Conservation (phyloP, 2,113 vertebrate species). For the Pelodiscus sinensis region DNA sequence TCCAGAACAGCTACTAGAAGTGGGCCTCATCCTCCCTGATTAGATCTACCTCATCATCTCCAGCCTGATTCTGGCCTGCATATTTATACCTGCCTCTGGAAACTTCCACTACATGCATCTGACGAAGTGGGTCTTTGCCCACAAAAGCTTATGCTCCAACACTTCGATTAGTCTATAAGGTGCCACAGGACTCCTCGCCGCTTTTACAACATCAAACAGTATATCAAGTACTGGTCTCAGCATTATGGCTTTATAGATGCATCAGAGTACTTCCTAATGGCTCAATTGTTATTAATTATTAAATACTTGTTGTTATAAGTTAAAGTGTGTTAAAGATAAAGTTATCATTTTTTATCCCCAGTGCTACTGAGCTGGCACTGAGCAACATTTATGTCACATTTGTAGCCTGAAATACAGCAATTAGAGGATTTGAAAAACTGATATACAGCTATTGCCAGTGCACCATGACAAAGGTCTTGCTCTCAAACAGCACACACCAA, state of each 20-base stretch:
- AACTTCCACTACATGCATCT: too few relatives aligned
- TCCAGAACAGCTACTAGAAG: too few relatives aligned
- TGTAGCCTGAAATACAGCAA: background rate
- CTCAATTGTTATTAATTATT: background rate
- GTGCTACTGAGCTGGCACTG: background rate
- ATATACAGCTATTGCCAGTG: background rate
- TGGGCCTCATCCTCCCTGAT: too few relatives aligned
- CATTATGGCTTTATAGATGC: background rate
- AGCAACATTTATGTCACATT: background rate
- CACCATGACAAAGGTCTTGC: background rate
- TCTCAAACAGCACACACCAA: background rate
- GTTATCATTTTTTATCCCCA: accelerated
- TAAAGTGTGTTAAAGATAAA: background rate
- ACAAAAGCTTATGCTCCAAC: too few relatives aligned
- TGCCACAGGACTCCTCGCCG: too few relatives aligned
- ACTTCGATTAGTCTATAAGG: too few relatives aligned
- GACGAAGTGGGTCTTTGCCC: too few relatives aligned
- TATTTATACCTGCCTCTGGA: too few relatives aligned
- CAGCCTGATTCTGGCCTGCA: too few relatives aligned
- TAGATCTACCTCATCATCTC: too few relatives aligned
- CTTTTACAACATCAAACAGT: background rate
- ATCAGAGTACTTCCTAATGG: background rate
- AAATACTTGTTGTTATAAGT: background rate
- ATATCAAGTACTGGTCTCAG: accelerated
- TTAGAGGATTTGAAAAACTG: background rate